Conservation (phyloP, 2,888 invertebrate genomes). For the Drosophila parthenogenetica region DNA sequence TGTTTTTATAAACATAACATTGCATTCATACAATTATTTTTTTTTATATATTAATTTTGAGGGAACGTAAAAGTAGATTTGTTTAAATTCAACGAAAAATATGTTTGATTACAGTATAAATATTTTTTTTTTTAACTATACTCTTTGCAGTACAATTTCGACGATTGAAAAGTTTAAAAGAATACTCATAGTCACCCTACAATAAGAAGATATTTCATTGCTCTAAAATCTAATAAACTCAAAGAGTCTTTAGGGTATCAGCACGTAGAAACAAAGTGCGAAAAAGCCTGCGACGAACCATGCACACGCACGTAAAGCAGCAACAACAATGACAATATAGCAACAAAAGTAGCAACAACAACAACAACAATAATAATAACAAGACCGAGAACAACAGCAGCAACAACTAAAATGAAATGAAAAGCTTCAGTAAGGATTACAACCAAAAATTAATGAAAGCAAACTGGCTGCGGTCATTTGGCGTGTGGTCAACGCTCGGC, state of each 20-base stretch:
- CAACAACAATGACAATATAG: conserved; percentile 34
- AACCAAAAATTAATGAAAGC: conserved; percentile 83
- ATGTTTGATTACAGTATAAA: no score
- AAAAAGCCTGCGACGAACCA: conserved; percentile 72
- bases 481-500: conserved; percentile 80
- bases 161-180: background rate
- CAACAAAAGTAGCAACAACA: conserved; percentile 36
- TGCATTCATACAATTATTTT: no score
- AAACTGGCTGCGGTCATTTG: conserved; percentile 82
- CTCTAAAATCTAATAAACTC: conserved; percentile 1
- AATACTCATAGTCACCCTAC: background rate
- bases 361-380: conserved; percentile 30
- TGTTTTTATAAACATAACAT: no score
- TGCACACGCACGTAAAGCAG: conserved; percentile 67
- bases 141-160: no score
- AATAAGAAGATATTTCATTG: conserved; percentile 1
- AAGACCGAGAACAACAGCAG: conserved; percentile 29
- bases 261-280: conserved; percentile 65
- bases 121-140: no score
- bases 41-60: no score
- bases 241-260: conserved; percentile 34
- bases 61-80: no score
- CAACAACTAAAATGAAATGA: conserved; percentile 75
- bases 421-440: conserved; percentile 81
- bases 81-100: no score